phyloP scores from a whole-genome alignment of 1,140 invertebrate genomes.

The Choristoneura fumiferana region DNA sequence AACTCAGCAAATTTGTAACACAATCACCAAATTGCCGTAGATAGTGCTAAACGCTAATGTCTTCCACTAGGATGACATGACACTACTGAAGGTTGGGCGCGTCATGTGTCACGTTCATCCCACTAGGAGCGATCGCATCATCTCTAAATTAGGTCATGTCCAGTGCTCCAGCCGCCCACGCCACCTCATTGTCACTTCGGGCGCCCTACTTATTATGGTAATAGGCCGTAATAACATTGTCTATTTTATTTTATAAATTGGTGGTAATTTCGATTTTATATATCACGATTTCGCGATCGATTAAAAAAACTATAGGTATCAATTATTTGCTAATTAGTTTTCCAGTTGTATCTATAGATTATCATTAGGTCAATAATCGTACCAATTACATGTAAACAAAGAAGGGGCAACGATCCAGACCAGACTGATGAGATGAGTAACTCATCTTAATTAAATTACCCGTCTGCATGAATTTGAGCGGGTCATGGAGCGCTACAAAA shows the following conservation, averaged over 20 bases:
- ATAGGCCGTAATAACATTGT: not conserved
- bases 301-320: no score
- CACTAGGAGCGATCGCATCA: constrained; percentile 20
- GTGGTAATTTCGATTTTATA: no score
- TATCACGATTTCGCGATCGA: no score
- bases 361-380: no score
- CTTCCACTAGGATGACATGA: constrained; percentile 7
- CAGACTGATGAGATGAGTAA: not conserved
- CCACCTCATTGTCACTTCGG: not conserved
- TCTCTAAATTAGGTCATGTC: constrained; percentile 21
- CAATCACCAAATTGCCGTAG: not conserved
- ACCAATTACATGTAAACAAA: no score
- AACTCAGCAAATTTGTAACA: not conserved
- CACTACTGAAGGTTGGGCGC: constrained; percentile 26
- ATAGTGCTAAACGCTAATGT: not conserved
- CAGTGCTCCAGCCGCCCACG: not conserved
- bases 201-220: not conserved
- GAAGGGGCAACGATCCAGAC: not conserved
- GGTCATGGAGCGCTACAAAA: not conserved
- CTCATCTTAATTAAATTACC: constrained; percentile 4
- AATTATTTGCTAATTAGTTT: no score
- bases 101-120: constrained; percentile 18
- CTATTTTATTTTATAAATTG: no score
- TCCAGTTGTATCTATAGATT: no score
- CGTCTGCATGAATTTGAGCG: not conserved